These are phyloP conservation scores for Metacarcinus magister DNA, from an alignment of 2,888 invertebrate species.

Conservation along the genomic window DNA sequence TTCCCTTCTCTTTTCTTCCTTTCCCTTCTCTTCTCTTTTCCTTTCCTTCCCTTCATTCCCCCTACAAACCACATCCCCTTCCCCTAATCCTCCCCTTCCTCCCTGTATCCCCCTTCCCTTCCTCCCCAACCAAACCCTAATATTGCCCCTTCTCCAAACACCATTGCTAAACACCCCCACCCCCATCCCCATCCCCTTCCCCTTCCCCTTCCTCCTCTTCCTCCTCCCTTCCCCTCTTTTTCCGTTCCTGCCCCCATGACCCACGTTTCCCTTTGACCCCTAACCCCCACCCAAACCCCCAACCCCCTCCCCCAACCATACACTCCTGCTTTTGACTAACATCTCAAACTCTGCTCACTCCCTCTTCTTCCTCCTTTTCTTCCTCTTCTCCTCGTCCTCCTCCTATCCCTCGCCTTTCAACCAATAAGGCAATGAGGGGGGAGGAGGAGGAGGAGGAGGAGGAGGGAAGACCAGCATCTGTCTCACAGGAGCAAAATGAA, in stretches of 20 bases:
- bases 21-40: not conserved
- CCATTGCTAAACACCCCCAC: too few species aligned
- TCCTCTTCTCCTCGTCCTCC: not conserved
- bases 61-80: not conserved
- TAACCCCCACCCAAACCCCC: not conserved
- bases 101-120: too few species aligned
- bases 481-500: not conserved
- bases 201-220: not conserved
- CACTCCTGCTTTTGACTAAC: not conserved
- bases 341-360: not conserved
- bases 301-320: not conserved
- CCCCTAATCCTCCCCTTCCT: not conserved
- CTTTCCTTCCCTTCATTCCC: not conserved
- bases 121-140: too few species aligned
- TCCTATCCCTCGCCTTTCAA: not conserved
- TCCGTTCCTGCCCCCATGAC: too few species aligned
- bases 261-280: not conserved
- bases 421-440: not conserved
- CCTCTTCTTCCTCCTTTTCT: not conserved
- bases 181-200: not conserved
- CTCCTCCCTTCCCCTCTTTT: not conserved
- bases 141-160: too few species aligned
- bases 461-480: not conserved
- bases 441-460: conserved; percentile 34
- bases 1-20: not conserved